phyloP scores from a whole-genome alignment of 2,888 invertebrate species.

The Achlya flavicornis region DNA sequence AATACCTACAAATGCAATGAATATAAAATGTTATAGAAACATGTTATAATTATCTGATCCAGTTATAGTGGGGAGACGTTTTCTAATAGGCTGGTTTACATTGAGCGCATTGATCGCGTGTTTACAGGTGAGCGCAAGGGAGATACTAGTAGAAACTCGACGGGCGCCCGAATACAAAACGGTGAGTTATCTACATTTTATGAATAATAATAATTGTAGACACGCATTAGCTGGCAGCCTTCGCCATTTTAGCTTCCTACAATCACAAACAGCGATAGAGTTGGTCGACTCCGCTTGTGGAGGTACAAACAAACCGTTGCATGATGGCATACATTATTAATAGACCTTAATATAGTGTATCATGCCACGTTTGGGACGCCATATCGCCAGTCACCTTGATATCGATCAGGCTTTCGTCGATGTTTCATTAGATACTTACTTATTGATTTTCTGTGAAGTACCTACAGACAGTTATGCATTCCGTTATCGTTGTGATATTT shows the following conservation, averaged over 20 bases:
- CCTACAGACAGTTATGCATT: conserved; percentile 16
- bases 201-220: conserved; percentile 35
- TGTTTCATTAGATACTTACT: neutral
- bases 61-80: conserved; percentile 55
- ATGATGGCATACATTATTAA: conserved; percentile 70
- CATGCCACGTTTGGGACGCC: conserved; percentile 59
- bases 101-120: conserved; percentile 77
- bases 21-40: neutral
- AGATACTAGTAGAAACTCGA: conserved; percentile 78
- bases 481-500: conserved; percentile 7
- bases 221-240: conserved; percentile 24
- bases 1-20: neutral
- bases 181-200: conserved; percentile 67
- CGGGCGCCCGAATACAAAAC: conserved; percentile 76
- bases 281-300: conserved; percentile 12
- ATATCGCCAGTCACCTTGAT: conserved; percentile 61
- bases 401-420: conserved; percentile 56
- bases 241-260: conserved; percentile 26
- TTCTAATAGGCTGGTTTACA: conserved; percentile 64
- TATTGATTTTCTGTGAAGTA: conserved; percentile 30
- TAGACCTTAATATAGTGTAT: conserved; percentile 62
- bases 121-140: conserved; percentile 81
- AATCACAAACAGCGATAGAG: conserved; percentile 19
- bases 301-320: conserved; percentile 55
- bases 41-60: conserved; percentile 20